A percentile compares a stretch with the other conserved stretches of the same genome.
Evolutionary conservation across 35 echinoderm and acorn worm genomes (phyloP).

Genomic region (Anneissia japonica): DNA sequence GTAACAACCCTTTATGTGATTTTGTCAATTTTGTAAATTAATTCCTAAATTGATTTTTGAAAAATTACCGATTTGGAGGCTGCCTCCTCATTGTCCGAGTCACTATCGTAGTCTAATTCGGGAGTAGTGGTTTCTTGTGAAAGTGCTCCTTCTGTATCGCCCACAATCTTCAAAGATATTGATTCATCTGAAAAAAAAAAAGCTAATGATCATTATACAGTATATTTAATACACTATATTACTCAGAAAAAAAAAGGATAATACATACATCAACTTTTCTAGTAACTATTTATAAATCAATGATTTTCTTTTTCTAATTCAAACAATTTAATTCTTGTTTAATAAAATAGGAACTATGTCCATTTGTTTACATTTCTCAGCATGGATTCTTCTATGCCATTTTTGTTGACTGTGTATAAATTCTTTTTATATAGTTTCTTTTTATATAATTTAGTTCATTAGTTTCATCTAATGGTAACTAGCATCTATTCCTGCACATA

Average conservation of each 20-base stretch:
- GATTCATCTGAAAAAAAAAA: conserved; percentile 41
- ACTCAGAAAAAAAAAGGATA: too few relatives aligned
- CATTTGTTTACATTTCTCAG: too few relatives aligned
- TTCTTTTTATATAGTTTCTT: neutral
- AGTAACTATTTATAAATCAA: neutral
- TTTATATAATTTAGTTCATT: neutral
- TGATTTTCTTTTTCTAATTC: neutral
- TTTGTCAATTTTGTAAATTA: neutral
- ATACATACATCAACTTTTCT: too few relatives aligned
- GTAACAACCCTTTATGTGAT: neutral
- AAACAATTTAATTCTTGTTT: neutral
- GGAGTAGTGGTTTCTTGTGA: conserved; percentile 42
- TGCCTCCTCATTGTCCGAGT: conserved; percentile 89
- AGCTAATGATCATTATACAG: too few relatives aligned
- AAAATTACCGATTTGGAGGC: conserved; percentile 65
- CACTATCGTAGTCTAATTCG: conserved; percentile 73
- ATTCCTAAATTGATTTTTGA: neutral
- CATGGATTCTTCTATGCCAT: too few relatives aligned
- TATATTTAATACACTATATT: too few relatives aligned
- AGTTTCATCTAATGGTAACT: neutral
- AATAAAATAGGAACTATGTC: neutral
- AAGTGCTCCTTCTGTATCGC: conserved; percentile 67
- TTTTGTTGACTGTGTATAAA: neutral
- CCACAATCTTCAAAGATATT: conserved; percentile 77
- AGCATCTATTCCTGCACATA: too few relatives aligned